Percentiles rank a stretch among this genome's conserved stretches.
Evolutionary conservation across 53 echinoderm and acorn worm genomes (phyloP).

Genomic region (Henricia sp.): DNA sequence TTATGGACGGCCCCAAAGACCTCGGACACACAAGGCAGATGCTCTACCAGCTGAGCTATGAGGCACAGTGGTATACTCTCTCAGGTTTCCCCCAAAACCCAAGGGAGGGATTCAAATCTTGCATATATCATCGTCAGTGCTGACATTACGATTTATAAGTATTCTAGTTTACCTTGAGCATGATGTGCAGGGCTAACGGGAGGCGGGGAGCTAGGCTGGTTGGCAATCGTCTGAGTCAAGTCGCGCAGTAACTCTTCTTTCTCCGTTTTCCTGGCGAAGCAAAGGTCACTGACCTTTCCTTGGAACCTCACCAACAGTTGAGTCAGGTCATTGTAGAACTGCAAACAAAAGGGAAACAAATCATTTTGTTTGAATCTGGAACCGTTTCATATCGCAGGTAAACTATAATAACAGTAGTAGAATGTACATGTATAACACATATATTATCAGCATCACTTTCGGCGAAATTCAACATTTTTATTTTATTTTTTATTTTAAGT

Average conservation of each 20-base stretch:
- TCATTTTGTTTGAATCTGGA: neutral
- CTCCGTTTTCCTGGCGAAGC: constrained; percentile 96
- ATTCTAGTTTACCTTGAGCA: constrained; percentile 60
- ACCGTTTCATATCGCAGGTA: neutral
- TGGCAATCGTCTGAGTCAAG: constrained; percentile 81
- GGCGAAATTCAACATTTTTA: too few relatives aligned
- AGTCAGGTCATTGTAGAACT: constrained; percentile 99
- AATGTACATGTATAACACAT: too few relatives aligned
- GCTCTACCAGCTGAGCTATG: too few relatives aligned
- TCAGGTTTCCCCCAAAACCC: too few relatives aligned
- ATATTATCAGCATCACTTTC: too few relatives aligned
- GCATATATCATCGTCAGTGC: too few relatives aligned
- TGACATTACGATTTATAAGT: too few relatives aligned
- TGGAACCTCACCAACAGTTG: constrained; percentile 91
- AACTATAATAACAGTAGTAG: neutral
- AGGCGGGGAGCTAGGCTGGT: constrained; percentile 61
- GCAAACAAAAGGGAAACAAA: neutral
- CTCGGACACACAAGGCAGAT: too few relatives aligned
- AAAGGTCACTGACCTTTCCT: constrained; percentile 89
- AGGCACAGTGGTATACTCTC: too few relatives aligned
- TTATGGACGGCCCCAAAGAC: too few relatives aligned
- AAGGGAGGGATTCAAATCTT: too few relatives aligned
- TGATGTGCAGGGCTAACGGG: constrained; percentile 82
- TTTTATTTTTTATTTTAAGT: too few relatives aligned
- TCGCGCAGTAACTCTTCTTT: constrained; percentile 95